Conservation (phyloP, 2,888 invertebrate species). For the Ethmia dodecea region DNA sequence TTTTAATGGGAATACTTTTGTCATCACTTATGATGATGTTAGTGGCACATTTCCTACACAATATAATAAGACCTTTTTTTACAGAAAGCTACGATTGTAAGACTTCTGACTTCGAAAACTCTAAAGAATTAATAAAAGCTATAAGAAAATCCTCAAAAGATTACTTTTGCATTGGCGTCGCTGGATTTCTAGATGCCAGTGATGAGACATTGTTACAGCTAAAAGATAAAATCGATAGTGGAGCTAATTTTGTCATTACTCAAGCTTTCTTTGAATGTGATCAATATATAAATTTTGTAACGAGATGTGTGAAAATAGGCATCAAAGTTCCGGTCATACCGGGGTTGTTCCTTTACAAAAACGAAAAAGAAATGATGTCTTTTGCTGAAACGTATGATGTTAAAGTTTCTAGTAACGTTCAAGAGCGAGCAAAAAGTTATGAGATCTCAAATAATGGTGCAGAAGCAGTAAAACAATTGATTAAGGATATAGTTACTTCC, state of each 20-base stretch:
- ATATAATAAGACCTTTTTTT: constrained; percentile 31
- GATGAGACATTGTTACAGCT: constrained; percentile 73
- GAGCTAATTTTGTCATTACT: constrained; percentile 92
- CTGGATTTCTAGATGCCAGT: constrained; percentile 88
- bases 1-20: too few relatives aligned
- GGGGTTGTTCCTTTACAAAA: constrained; percentile 82
- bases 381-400: constrained; percentile 77
- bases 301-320: constrained; percentile 79
- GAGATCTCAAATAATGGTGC: constrained; percentile 23
- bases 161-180: constrained; percentile 88
- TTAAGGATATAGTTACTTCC: constrained; percentile 28
- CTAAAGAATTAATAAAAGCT: constrained; percentile 80
- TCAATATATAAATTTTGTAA: constrained; percentile 79
- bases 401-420: constrained; percentile 79
- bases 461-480: constrained; percentile 35
- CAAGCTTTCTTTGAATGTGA: constrained; percentile 88
- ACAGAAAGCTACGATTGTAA: constrained; percentile 46
- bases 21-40: too few relatives aligned
- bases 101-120: constrained; percentile 78
- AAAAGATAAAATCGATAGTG: constrained; percentile 87
- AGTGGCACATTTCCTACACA: too few relatives aligned
- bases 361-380: constrained; percentile 36
- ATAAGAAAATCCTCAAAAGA: constrained; percentile 80
- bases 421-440: constrained; percentile 37
- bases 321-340: constrained; percentile 88